A percentile compares a stretch with the other conserved stretches of the same genome.
Conservation (phyloP, 2,113 vertebrate species). For the Lepus americanus region DNA sequence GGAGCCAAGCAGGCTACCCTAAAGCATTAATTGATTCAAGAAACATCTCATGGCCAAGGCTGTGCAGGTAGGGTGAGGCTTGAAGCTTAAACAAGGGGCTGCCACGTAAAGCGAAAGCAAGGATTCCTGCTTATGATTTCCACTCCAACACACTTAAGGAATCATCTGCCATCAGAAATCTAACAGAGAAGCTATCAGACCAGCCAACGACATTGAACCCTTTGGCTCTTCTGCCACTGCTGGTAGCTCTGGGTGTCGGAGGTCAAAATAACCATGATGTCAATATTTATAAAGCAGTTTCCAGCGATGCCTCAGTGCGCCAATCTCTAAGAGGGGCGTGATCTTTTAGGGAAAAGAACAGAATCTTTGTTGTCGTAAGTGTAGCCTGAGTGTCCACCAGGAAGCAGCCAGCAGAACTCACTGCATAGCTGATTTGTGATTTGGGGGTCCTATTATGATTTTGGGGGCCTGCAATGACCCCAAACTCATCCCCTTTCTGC, state of each 20-base stretch:
- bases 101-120: not conserved
- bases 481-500: not conserved
- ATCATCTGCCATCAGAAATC: not conserved
- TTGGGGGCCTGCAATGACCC: not conserved
- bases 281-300: slow-evolving; percentile 53
- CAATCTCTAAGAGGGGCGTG: not conserved
- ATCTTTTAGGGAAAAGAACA: not conserved
- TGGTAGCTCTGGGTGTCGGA: slow-evolving; percentile 56
- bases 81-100: not conserved
- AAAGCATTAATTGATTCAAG: slow-evolving; percentile 4
- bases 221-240: not conserved
- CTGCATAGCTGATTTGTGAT: not conserved
- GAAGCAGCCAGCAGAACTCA: not conserved
- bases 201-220: not conserved
- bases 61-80: not conserved
- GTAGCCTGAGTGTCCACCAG: not conserved
- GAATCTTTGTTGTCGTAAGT: not conserved
- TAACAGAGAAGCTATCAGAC: not conserved
- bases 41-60: not conserved
- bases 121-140: not conserved
- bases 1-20: slow-evolving; percentile 33
- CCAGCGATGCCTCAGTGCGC: not conserved
- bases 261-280: slow-evolving; percentile 58
- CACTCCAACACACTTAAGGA: not conserved
- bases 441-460: not conserved